phyloP scores from a whole-genome alignment of 2,113 vertebrate genomes.

The Harpagus bidentatus region DNA sequence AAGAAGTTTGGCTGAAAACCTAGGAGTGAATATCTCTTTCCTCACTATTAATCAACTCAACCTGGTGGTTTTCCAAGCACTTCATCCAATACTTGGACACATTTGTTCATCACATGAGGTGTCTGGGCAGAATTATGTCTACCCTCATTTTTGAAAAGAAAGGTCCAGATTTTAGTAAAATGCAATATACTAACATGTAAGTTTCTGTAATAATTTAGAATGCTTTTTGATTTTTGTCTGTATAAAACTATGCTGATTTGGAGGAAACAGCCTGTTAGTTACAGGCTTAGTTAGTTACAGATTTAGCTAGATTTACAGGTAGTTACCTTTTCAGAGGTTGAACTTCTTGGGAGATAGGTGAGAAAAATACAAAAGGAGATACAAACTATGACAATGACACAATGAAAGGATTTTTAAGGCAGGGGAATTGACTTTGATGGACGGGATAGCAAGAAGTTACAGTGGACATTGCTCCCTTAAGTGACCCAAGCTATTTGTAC shows the following conservation, averaged over 20 bases:
- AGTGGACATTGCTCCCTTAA: not conserved
- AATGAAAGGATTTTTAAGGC: not conserved
- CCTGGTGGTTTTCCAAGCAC: not conserved
- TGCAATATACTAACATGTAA: rapidly evolving
- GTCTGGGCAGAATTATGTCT: not conserved
- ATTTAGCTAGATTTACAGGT: not conserved
- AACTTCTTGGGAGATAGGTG: not conserved
- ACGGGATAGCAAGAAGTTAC: not conserved
- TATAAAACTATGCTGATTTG: not conserved
- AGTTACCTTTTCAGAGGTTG: not conserved
- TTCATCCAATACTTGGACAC: not conserved
- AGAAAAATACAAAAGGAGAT: not conserved
- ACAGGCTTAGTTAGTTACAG: not conserved
- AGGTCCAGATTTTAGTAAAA: not conserved
- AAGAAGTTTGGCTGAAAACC: not conserved
- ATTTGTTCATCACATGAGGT: not conserved
- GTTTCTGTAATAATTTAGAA: not conserved
- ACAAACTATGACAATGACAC: not conserved
- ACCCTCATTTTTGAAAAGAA: not conserved
- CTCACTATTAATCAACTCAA: not conserved
- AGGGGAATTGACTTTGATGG: not conserved
- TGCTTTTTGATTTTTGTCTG: not conserved
- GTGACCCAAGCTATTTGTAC: not conserved
- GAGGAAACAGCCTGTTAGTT: not conserved
- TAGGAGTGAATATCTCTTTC: not conserved